Base-by-base conservation (phyloP, 2,113 vertebrate species). In the Syngnathus floridae region DNA sequence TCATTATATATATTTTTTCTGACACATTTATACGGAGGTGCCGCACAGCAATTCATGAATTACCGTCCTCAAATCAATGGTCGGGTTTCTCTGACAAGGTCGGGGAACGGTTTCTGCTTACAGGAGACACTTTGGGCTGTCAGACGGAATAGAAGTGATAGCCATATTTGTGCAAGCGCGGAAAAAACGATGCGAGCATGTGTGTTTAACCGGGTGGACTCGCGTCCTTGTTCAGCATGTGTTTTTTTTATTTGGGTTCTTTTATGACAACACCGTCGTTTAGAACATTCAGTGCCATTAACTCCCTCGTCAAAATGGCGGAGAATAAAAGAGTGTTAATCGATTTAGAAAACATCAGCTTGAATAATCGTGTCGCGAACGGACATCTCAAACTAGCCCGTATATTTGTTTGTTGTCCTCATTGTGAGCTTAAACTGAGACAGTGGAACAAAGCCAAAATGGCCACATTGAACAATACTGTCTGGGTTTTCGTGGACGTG, bases 391-490 rank as follows among this genome's bases (percentile, higher is more conserved):
- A 61, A 75, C 43, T 57, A 55, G 37, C 63, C 57, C 43, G 31
- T 78, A 59, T 52, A 75, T 79, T 72, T 75, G 72, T 71, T 59
- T 61, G 22, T 57, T 80, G 77, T 78, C 80, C 83, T 81, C 73
- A 66, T 69, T 77, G 78, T 66, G 54, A 31, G 51, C 48, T 64
- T 11, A 2, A 67, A 74, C 62, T 10, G 64, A 71, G 58, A 73
- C 56, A 69, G 61, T 67, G 61, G 68, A 67, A 73, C 64, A 64
- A 58, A 48, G 62, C 66, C 58, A 63, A 62, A 65, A 31, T 31
- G 49, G 69, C 65, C 71, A 67, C 6, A 17, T 75, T 71, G 65
- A 80, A 85, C 82, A 84, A 80, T 82, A 59, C 69, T 75, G 76
- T 83, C 80, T 82, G 74, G 80, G 35, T 69, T 67, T 75, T 63